Evolutionary conservation across 2,797 vertebrate species (phyloP).

Genomic region (Tauraco hartlaubi): DNA sequence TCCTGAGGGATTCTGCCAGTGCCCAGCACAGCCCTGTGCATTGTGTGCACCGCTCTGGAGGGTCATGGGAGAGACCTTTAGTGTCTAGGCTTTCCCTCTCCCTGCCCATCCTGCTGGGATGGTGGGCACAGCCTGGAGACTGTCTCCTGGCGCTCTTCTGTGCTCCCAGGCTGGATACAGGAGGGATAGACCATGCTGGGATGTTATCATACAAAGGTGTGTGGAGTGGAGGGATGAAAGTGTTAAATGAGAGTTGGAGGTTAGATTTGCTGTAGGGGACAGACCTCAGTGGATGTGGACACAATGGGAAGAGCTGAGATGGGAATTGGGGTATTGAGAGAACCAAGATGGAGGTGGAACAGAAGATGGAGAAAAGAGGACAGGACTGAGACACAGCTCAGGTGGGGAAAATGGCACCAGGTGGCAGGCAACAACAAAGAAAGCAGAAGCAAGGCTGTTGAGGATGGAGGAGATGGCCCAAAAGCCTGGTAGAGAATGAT

Average conservation of each 20-base stretch:
- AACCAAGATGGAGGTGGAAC: rapidly evolving
- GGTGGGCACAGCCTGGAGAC: background rate
- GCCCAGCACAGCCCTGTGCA: background rate
- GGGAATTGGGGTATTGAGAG: background rate
- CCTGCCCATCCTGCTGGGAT: background rate
- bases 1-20: background rate
- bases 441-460: background rate
- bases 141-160: background rate
- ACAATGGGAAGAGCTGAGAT: background rate
- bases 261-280: background rate
- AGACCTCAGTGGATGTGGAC: background rate
- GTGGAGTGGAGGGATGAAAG: background rate
- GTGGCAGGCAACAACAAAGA: background rate
- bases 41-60: rapidly evolving
- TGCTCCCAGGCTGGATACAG: background rate
- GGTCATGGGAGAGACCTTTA: background rate
- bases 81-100: background rate
- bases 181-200: background rate
- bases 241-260: background rate
- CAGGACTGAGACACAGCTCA: background rate
- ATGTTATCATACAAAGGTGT: background rate
- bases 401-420: background rate
- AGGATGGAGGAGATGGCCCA: background rate
- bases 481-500: background rate
- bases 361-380: background rate